Evolutionary conservation across 1,140 invertebrate species (phyloP).

Genomic region (Aculops lycopersici): DNA sequence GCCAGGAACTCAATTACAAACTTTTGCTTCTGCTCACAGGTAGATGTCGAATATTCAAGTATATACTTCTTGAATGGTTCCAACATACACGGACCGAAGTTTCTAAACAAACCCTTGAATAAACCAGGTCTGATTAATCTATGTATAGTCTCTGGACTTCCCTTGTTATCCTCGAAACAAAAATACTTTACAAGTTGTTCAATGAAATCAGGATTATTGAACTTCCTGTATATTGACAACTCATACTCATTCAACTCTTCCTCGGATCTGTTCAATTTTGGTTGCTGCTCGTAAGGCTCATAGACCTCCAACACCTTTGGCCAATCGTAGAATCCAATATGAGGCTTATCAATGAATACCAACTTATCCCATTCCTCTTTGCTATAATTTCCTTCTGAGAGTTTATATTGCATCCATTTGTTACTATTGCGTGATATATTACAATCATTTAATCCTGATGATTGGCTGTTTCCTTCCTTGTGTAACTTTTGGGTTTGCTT

Average conservation of each 20-base stretch:
- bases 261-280: slow-evolving; percentile 18
- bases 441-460: no score
- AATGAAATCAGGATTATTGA: slow-evolving; percentile 31
- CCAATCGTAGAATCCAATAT: slow-evolving; percentile 46
- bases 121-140: slow-evolving; percentile 28
- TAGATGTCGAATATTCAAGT: slow-evolving; percentile 25
- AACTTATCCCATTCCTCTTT: slow-evolving; percentile 33
- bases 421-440: no score
- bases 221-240: slow-evolving; percentile 29
- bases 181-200: slow-evolving; percentile 35
- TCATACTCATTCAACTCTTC: slow-evolving; percentile 24
- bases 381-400: slow-evolving; percentile 22
- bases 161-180: slow-evolving; percentile 54
- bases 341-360: slow-evolving; percentile 30
- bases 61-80: slow-evolving; percentile 29
- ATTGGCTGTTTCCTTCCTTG: no score
- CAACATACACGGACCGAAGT: slow-evolving; percentile 32
- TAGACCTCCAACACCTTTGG: slow-evolving; percentile 27
- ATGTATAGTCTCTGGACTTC: slow-evolving; percentile 37
- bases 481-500: no score
- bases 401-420: slow-evolving; percentile 34
- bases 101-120: slow-evolving; percentile 43
- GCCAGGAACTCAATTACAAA: slow-evolving; percentile 50
- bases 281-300: slow-evolving; percentile 27
- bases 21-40: slow-evolving; percentile 38